A percentile compares a stretch with the other conserved stretches of the same genome.
phyloP scores from a whole-genome alignment of 2,888 invertebrate genomes.

The Caenorhabditis virilis region DNA sequence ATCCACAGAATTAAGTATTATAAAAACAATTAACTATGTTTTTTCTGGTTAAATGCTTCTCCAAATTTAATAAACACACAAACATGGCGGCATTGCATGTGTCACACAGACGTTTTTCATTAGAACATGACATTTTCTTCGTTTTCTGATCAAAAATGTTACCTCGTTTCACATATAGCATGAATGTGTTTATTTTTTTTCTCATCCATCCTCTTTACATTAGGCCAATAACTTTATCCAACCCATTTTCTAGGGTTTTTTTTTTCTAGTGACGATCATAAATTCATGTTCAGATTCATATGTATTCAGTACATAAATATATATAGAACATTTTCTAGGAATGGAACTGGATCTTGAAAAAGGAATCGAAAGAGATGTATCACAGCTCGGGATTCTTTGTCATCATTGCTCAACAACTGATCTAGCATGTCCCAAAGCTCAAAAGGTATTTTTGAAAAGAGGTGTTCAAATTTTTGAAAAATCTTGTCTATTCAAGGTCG shows the following conservation, averaged over 20 bases:
- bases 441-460: slow-evolving; percentile 36
- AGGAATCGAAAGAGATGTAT: slow-evolving; percentile 37
- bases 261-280: background rate
- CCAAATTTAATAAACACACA: too few species aligned
- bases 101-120: background rate
- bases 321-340: slow-evolving; percentile 13
- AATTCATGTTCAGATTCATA: background rate
- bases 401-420: slow-evolving; percentile 49
- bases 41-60: too few species aligned
- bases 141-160: background rate
- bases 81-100: background rate
- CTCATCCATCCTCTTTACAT: background rate
- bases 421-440: slow-evolving; percentile 46
- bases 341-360: slow-evolving; percentile 30
- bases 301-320: too few species aligned
- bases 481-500: background rate
- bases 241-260: background rate
- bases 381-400: slow-evolving; percentile 50
- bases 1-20: too few species aligned
- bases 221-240: too few species aligned
- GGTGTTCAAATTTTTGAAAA: background rate
- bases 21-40: too few species aligned
- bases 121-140: background rate
- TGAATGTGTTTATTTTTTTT: background rate
- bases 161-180: too few species aligned